Conservation (phyloP, 2,888 invertebrate species). For the Molorchus minor region DNA sequence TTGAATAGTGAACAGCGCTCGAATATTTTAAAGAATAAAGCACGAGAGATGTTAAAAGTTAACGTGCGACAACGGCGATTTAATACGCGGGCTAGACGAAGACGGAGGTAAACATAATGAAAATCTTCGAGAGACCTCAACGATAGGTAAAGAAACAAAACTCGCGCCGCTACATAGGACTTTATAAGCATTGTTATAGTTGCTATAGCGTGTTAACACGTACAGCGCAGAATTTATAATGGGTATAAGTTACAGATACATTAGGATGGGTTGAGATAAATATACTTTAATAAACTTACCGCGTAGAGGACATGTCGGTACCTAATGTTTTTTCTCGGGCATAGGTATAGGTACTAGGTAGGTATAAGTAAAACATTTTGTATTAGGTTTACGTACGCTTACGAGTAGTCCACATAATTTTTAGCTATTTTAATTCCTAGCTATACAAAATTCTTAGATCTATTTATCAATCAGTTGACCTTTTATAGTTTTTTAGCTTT, state of each 20-base stretch:
- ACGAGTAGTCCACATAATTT: no score
- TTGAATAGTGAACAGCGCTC: conserved; percentile 37
- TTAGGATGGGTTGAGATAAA: conserved; percentile 30
- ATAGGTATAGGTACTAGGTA: no score
- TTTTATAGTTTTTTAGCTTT: no score
- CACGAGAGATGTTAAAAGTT: conserved; percentile 49
- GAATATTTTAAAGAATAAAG: conserved; percentile 53
- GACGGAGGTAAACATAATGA: conserved; percentile 31
- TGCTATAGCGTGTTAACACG: conserved; percentile 51
- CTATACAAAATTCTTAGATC: no score
- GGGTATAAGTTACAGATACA: conserved; percentile 41
- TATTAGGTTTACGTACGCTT: no score
- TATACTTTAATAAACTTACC: conserved; percentile 25
- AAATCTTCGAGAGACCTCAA: conserved; percentile 42
- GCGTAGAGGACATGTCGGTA: conserved; percentile 18
- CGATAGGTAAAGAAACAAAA: conserved; percentile 44
- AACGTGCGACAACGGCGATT: conserved; percentile 24
- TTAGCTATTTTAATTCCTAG: no score
- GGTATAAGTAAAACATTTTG: no score
- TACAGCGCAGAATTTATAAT: conserved; percentile 44
- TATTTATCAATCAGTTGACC: no score
- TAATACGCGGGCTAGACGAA: conserved; percentile 29
- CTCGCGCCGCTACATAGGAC: conserved; percentile 31
- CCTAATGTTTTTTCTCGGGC: not conserved
- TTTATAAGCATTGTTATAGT: conserved; percentile 46